Conservation (phyloP, 1,140 invertebrate species). For the Holotrichia oblita region DNA sequence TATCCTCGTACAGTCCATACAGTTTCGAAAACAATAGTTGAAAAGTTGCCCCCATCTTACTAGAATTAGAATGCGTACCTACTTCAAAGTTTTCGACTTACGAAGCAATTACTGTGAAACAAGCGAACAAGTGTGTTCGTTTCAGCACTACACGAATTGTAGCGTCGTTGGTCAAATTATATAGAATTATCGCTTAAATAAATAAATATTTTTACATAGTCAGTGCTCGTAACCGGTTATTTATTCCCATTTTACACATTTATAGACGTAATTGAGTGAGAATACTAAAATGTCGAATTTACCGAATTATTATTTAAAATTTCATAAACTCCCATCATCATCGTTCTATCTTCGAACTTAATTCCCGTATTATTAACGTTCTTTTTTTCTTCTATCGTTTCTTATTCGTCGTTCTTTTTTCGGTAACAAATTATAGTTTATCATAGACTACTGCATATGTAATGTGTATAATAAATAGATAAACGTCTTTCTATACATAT, state of each 20-base stretch:
- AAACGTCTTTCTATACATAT: not conserved
- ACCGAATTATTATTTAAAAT: conserved; percentile 30
- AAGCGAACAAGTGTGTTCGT: conserved; percentile 23
- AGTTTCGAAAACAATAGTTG: too few species aligned
- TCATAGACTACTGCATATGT: conserved; percentile 25
- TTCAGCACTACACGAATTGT: conserved; percentile 31
- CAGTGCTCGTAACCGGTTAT: conserved; percentile 30
- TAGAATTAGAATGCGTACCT: too few species aligned
- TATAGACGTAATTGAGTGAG: conserved; percentile 35
- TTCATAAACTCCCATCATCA: conserved; percentile 29
- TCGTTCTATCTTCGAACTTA: conserved; percentile 19
- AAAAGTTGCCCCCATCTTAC: too few species aligned
- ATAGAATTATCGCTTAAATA: conserved; percentile 34
- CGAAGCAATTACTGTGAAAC: conserved; percentile 19
- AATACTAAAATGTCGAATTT: conserved; percentile 23
- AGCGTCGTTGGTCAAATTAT: conserved; percentile 20
- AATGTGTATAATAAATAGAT: conserved; percentile 22
- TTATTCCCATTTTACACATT: conserved; percentile 25
- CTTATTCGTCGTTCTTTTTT: not conserved
- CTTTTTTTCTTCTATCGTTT: not conserved
- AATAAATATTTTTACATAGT: conserved; percentile 37
- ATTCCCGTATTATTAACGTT: conserved; percentile 14
- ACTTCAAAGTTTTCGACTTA: not conserved
- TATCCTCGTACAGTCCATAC: too few species aligned
- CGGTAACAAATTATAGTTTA: conserved; percentile 34